These are phyloP conservation scores for Alethe castanea DNA, from an alignment of 2,113 vertebrate species.

Conservation along the genomic window DNA sequence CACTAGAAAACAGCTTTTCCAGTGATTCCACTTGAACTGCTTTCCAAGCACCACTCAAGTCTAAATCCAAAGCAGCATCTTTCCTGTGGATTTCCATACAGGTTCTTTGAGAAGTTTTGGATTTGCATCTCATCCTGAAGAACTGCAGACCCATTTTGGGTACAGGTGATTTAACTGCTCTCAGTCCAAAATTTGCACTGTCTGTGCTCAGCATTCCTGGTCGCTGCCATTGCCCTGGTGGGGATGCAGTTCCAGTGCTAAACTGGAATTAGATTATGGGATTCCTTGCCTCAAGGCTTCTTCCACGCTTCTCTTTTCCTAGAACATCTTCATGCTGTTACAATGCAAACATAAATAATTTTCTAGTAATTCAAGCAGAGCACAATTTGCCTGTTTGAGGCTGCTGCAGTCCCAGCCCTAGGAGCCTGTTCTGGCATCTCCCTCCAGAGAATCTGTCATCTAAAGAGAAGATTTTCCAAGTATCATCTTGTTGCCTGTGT, in stretches of 20 bases:
- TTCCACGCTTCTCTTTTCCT: neutral
- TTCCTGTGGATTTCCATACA: neutral
- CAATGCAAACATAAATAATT: rapidly evolving
- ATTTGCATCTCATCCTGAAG: neutral
- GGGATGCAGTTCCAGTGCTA: neutral
- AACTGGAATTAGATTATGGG: neutral
- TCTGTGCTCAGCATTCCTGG: neutral
- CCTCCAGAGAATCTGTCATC: neutral
- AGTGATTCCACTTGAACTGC: neutral
- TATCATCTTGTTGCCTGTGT: neutral
- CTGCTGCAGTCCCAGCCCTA: neutral
- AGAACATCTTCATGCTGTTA: neutral
- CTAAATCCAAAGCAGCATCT: neutral
- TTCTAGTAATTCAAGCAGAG: neutral
- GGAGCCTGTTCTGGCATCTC: neutral
- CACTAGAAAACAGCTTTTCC: neutral
- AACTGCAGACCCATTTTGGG: rapidly evolving
- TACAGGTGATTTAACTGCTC: neutral
- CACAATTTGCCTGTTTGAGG: neutral
- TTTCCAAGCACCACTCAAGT: neutral
- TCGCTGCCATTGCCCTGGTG: neutral
- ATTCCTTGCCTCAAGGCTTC: neutral
- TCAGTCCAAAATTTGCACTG: neutral
- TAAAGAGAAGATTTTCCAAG: neutral
- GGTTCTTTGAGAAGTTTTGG: neutral